Evolutionary conservation across 1,140 invertebrate genomes (phyloP).

Genomic region (Danaus plexippus): DNA sequence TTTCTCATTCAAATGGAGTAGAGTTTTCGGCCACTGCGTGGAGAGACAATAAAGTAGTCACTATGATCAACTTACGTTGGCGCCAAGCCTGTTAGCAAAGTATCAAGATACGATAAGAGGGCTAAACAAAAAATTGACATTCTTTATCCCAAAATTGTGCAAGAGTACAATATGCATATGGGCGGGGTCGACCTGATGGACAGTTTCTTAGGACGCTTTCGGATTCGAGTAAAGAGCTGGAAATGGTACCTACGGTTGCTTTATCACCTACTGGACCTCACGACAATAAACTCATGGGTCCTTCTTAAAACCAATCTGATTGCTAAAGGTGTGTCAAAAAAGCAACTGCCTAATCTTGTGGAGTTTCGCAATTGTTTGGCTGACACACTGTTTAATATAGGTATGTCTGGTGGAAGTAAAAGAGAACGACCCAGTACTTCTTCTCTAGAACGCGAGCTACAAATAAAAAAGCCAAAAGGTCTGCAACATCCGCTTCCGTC

Average conservation of each 20-base stretch:
- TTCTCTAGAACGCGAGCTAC: constrained; percentile 21
- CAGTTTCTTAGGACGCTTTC: constrained; percentile 44
- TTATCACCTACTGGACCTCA: constrained; percentile 27
- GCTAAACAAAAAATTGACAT: constrained; percentile 26
- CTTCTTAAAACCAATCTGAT: constrained; percentile 27
- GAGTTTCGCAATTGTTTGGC: constrained; percentile 36
- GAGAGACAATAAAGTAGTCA: constrained; percentile 34
- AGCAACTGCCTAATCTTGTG: constrained; percentile 32
- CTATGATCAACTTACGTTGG: constrained; percentile 32
- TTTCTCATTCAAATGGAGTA: constrained; percentile 25
- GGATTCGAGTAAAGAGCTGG: constrained; percentile 25
- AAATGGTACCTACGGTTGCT: constrained; percentile 33
- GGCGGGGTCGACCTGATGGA: constrained; percentile 44
- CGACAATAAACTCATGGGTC: constrained; percentile 26
- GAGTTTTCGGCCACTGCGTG: constrained; percentile 30
- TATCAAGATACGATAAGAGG: constrained; percentile 26
- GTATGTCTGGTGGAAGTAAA: constrained; percentile 15
- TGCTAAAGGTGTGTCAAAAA: constrained; percentile 27
- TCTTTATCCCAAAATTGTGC: constrained; percentile 28
- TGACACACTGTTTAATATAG: constrained; percentile 34
- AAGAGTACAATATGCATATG: constrained; percentile 37
- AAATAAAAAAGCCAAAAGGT: constrained; percentile 27
- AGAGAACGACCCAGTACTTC: constrained; percentile 18
- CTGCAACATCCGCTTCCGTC: constrained; percentile 22
- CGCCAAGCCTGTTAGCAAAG: constrained; percentile 23